Evolutionary conservation across 2,888 invertebrate genomes (phyloP).

Genomic region (Linnaemya tessellans): DNA sequence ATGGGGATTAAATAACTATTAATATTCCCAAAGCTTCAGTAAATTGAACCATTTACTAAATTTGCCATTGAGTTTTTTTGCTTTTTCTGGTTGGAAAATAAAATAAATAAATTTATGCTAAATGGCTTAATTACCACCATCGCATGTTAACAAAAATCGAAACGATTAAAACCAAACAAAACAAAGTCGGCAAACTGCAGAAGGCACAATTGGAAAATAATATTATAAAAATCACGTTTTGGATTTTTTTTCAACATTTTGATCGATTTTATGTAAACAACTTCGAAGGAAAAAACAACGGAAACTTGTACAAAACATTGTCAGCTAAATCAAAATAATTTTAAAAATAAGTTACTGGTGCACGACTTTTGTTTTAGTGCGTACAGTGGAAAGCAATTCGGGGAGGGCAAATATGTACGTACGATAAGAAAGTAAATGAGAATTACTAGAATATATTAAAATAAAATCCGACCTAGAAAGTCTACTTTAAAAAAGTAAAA

Average conservation of each 20-base stretch:
- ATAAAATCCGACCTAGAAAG: no score
- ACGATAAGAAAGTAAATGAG: no score
- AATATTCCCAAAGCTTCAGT: conserved; percentile 33
- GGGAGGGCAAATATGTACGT: no score
- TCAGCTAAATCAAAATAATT: neutral
- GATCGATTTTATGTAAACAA: neutral
- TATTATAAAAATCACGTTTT: conserved; percentile 24
- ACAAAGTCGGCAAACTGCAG: conserved; percentile 4
- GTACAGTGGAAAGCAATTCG: neutral
- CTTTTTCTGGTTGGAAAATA: conserved; percentile 52
- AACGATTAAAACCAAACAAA: conserved; percentile 44
- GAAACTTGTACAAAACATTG: neutral
- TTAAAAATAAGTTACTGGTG: neutral
- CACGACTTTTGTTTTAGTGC: neutral
- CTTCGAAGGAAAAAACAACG: neutral
- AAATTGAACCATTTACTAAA: conserved; percentile 47
- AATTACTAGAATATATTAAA: no score
- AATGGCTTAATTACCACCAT: conserved; percentile 60
- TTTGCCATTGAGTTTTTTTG: neutral
- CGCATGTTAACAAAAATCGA: conserved; percentile 47
- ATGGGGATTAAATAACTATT: conserved; percentile 24
- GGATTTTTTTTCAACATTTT: conserved; percentile 10
- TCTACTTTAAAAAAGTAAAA: no score
- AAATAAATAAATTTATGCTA: conserved; percentile 24
- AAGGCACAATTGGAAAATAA: neutral